These are phyloP conservation scores for Mercenaria mercenaria DNA, from an alignment of 1,140 invertebrate genomes.

Conservation along the genomic window DNA sequence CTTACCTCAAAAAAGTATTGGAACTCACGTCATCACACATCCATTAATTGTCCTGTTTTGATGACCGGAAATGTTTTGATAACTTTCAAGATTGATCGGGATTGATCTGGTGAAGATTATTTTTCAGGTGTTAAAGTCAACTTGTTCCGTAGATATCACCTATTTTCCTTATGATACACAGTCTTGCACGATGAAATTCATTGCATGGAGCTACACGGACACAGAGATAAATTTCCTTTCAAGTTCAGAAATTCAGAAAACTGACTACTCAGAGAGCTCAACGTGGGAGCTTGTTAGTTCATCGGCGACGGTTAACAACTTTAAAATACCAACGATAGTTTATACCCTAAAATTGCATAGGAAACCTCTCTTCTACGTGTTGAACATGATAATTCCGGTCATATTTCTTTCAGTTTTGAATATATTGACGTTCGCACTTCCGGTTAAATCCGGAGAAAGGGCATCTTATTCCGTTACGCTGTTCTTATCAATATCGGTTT, in stretches of 20 bases:
- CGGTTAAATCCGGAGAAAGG: constrained; percentile 88
- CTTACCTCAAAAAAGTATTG: too few species aligned
- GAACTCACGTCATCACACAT: too few species aligned
- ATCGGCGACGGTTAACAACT: not conserved
- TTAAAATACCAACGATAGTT: not conserved
- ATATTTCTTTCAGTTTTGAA: constrained; percentile 88
- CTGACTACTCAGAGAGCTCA: not conserved
- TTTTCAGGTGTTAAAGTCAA: constrained; percentile 94
- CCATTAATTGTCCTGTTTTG: too few species aligned
- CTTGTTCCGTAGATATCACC: constrained; percentile 98
- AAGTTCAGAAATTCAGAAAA: not conserved
- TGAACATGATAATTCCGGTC: constrained; percentile 88
- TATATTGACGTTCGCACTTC: constrained; percentile 88
- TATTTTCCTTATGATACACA: constrained; percentile 98
- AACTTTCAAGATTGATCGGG: too few species aligned
- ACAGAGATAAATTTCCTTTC: not conserved
- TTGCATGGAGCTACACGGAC: constrained; percentile 92
- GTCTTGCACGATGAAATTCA: constrained; percentile 99
- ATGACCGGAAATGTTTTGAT: too few species aligned
- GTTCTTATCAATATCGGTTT: constrained; percentile 88
- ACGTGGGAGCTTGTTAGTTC: not conserved
- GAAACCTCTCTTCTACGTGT: constrained; percentile 85
- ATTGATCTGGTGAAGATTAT: too few species aligned
- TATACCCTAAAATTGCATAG: constrained; percentile 72
- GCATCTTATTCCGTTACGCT: constrained; percentile 88